Evolutionary conservation across 1,140 invertebrate species (phyloP).

Genomic region (Phymorhynchus buccinoides): DNA sequence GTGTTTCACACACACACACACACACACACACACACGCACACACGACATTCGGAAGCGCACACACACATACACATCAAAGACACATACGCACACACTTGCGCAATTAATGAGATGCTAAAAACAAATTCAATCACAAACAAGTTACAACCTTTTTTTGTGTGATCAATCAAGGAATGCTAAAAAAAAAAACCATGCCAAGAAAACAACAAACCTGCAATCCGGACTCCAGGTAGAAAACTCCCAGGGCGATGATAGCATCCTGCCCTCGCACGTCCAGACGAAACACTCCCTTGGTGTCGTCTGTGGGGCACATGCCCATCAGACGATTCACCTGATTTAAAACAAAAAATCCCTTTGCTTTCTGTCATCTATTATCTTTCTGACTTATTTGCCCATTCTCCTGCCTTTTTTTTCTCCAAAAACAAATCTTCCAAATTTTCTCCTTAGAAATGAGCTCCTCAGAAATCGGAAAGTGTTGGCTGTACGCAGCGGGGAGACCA

Average conservation of each 20-base stretch:
- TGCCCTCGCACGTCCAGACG: slow-evolving; percentile 87
- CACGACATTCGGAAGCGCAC: no score
- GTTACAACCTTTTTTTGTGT: no score
- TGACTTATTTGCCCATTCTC: background rate
- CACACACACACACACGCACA: no score
- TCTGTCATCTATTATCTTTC: background rate
- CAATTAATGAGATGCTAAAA: no score
- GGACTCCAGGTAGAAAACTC: slow-evolving; percentile 93
- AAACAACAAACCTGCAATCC: slow-evolving; percentile 68
- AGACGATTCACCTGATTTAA: slow-evolving; percentile 34
- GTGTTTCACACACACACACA: no score
- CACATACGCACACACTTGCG: no score
- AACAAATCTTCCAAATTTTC: background rate
- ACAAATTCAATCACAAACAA: no score
- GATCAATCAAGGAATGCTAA: no score
- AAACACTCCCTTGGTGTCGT: slow-evolving; percentile 75
- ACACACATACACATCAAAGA: no score
- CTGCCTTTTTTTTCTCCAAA: background rate
- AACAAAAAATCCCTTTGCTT: background rate
- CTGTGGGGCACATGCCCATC: slow-evolving; percentile 35
- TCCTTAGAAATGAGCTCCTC: no score
- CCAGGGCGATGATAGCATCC: slow-evolving; percentile 92
- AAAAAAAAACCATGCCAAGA: background rate
- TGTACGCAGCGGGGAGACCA: no score
- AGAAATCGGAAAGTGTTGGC: no score